Evolutionary conservation across 2,888 invertebrate species (phyloP), one percentile per base, ranked within the genome.

Genomic region (Sacculina carcini): DNA sequence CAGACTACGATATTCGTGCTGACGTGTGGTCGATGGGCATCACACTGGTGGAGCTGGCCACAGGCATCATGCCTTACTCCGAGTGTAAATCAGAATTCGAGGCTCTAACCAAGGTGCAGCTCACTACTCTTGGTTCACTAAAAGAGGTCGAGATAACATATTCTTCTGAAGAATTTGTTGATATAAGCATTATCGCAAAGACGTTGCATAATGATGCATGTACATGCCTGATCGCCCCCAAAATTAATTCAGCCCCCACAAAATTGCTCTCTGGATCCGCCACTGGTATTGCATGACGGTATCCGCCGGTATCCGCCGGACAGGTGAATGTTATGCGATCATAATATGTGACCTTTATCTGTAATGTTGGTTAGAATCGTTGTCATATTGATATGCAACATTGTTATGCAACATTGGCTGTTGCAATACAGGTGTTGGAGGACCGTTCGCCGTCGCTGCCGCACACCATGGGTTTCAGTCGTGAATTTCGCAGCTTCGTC

Each of bases 21-120:
- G 98, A 99, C 69, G 96, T 99, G 49, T 98, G 98, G 98, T 92
- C 92, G 58, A 72, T 98, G 58, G 98, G 98, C 59, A 92, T 89
- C 61, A 87, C 87, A 51, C 71, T 89, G 53, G 86, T 98, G 50
- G 98, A 98, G 71, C 71, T 98, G 61, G 98, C 96, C 44, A 90
- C 90, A 14, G 96, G 92, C 50, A 78, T 80, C 58, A 94, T 92
- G 65, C 96, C 96, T 0, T 73, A 72, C 62, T 74, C 76, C 65
- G 84, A 89, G 68, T 94, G 94, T 67, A 81, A 82, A 69, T 90
- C 86, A 62, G 96, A 96, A 69, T 98, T 98, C 69, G 96, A 96
- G 72, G 89, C 94, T 51, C 44, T 44, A 26, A 44, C 44, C 2
- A n/a, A n/a, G 44, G 44, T 44, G 12, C 2, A 28, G n/a, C n/a